Evolutionary conservation across 1,140 invertebrate species (phyloP), one percentile per base, ranked within the genome.

Genomic region (Nixonia krombeini): DNA sequence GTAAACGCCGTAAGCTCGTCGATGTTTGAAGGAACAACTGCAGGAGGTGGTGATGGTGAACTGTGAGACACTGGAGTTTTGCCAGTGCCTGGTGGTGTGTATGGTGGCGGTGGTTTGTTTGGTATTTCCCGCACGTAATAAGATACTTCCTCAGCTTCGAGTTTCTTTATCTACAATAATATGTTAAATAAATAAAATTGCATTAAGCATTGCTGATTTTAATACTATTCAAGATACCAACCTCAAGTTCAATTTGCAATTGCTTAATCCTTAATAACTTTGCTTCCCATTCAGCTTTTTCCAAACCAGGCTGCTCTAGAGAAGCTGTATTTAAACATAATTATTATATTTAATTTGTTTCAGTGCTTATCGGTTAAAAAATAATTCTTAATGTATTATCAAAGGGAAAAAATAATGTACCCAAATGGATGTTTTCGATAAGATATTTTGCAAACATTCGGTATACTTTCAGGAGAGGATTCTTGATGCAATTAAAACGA

Each of bases 21-120:
- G 7, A 81, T 70, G 7, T 82, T 84, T 0, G 79, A 76, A 1
- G 87, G 87, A 8, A 87, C 75, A 3, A 87, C 80, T 0, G 77
- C 76, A 6, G 76, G 75, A 17, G 78, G 75, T 10, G 73, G 64
- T 9, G 77, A 79, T 18, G 68, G 73, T 8, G 74, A 80, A 13
- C 61, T 69, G 31, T 81, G 75, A 7, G 75, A 73, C 6, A 73
- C 47, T 1, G 78, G 57, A 3, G 73, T 33, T 51, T 73, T 66
- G 12, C 74, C 66, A 3, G 71, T 80, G 0, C 77, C 79, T 1
- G 88, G 89, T 10, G 88, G 90, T 4, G 87, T 90, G 61, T 92
- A 92, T 0, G 91, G 91, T 0, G 91, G 91, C 4, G 91, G 91
- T 6, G 90, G 90, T 74, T 92, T 92, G 63, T 90, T 89, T n/a